These are phyloP conservation scores for Latrodectus geometricus DNA, from an alignment of 1,140 invertebrate species.

Conservation along the genomic window DNA sequence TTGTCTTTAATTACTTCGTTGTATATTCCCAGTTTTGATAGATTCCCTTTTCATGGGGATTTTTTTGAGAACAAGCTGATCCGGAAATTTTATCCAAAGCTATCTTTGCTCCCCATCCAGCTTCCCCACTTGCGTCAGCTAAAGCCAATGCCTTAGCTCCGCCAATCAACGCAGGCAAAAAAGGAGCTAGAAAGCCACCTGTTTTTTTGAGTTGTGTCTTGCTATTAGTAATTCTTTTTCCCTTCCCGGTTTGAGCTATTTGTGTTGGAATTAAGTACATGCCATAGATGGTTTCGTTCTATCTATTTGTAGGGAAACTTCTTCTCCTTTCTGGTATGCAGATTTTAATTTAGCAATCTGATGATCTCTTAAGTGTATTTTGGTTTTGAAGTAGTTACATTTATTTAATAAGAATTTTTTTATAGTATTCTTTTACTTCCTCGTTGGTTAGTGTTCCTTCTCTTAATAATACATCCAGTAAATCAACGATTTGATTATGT, in stretches of 20 bases:
- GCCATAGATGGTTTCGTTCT: too few relatives aligned
- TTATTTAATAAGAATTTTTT: constrained; percentile 22
- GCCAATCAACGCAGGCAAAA: not conserved
- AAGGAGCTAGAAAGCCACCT: not conserved
- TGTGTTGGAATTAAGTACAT: too few relatives aligned
- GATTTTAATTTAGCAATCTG: too few relatives aligned
- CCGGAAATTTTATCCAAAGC: constrained; percentile 25
- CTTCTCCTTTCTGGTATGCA: too few relatives aligned
- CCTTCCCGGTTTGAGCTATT: not conserved
- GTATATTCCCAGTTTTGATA: too few relatives aligned
- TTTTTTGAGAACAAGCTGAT: constrained; percentile 12
- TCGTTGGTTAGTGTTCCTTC: not conserved
- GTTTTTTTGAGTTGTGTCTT: constrained; percentile 23
- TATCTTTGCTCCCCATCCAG: constrained; percentile 16
- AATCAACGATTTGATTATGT: not conserved
- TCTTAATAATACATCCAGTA: constrained; percentile 14
- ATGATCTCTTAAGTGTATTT: too few relatives aligned
- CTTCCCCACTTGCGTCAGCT: not conserved
- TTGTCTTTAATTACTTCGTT: too few relatives aligned
- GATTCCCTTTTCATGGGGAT: not conserved
- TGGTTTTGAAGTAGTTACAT: constrained; percentile 24
- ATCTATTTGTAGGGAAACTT: too few relatives aligned
- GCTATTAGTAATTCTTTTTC: not conserved
- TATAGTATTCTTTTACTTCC: too few relatives aligned
- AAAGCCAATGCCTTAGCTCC: not conserved